A percentile compares a stretch with the other conserved stretches of the same genome.
Conservation (phyloP, 2,888 invertebrate genomes). For the Hydroisotoma schaefferi region DNA sequence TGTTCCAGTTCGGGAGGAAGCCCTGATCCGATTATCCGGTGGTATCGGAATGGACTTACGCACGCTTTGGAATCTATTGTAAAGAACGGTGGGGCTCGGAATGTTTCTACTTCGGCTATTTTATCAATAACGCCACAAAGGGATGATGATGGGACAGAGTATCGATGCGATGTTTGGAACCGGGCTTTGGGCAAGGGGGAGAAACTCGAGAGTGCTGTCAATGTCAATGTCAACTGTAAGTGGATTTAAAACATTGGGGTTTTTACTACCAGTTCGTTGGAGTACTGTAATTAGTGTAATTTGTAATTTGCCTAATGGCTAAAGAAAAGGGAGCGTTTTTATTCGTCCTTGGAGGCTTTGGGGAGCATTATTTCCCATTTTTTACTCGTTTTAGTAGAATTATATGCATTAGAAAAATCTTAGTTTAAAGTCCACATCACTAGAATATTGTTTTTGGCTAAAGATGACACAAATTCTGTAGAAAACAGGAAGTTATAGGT, state of each 20-base stretch:
- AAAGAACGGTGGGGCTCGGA: constrained; percentile 65
- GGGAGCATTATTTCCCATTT: too few species aligned
- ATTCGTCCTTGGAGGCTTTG: neutral
- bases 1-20: constrained; percentile 79
- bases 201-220: constrained; percentile 73
- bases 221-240: constrained; percentile 86
- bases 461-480: too few species aligned
- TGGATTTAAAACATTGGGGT: constrained; percentile 49
- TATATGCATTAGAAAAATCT: too few species aligned
- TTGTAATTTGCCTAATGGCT: too few species aligned
- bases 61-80: constrained; percentile 66
- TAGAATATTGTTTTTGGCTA: too few species aligned
- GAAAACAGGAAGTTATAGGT: too few species aligned
- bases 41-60: constrained; percentile 70
- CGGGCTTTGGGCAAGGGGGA: constrained; percentile 78
- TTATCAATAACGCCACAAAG: constrained; percentile 71
- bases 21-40: constrained; percentile 81
- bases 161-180: constrained; percentile 84
- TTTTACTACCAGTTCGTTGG: neutral
- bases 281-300: too few species aligned
- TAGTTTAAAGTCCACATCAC: too few species aligned
- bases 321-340: too few species aligned
- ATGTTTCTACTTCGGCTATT: constrained; percentile 71
- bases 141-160: constrained; percentile 78
- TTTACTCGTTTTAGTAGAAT: too few species aligned